Percentiles rank a stretch among this genome's conserved stretches.
Evolutionary conservation across 2,888 invertebrate species (phyloP).

Genomic region (Lycophotia porphyrea): DNA sequence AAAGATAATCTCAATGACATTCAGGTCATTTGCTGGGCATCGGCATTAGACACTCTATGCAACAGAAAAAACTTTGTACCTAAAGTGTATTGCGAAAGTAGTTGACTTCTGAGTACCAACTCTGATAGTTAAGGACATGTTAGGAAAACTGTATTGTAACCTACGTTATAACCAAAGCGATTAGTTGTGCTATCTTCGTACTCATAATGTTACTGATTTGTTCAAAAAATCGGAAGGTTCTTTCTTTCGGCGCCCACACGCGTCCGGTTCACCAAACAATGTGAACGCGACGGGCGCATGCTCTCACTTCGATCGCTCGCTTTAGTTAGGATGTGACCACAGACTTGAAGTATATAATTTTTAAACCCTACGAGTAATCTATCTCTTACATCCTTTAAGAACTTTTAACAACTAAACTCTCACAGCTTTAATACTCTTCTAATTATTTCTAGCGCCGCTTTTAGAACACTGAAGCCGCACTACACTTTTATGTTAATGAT

Average conservation of each 20-base stretch:
- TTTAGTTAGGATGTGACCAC: not conserved
- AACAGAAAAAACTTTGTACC: not conserved
- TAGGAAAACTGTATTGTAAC: not conserved
- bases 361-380: not conserved
- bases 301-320: not conserved
- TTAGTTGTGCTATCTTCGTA: too few relatives aligned
- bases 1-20: not conserved
- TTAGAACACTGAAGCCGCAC: conserved; percentile 32
- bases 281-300: not conserved
- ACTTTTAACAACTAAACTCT: conserved; percentile 38
- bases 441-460: conserved; percentile 47
- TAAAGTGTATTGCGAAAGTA: not conserved
- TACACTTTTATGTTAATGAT: conserved; percentile 37
- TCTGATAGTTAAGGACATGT: not conserved
- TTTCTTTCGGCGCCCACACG: not conserved
- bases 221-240: not conserved
- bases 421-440: conserved; percentile 30
- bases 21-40: not conserved
- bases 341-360: not conserved
- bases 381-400: not conserved
- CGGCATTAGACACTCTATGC: not conserved
- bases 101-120: not conserved
- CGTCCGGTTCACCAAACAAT: not conserved
- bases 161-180: not conserved
- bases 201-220: not conserved